phyloP scores from a whole-genome alignment of 2,888 invertebrate species.

The Loripinus fragilis region DNA sequence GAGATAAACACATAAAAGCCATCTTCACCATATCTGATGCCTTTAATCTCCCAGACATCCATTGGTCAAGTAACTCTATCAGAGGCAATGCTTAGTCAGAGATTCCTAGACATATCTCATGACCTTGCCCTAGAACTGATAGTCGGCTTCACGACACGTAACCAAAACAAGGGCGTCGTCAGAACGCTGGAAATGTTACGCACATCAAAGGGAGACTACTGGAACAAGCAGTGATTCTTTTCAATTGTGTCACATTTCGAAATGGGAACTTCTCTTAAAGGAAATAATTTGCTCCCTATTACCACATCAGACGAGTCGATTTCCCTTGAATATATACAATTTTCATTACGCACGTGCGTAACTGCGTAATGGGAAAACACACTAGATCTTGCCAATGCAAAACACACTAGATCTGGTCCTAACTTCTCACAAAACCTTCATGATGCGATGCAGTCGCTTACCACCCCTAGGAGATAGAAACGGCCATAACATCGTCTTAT shows the following conservation, averaged over 20 bases:
- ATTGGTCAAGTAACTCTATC: slow-evolving; percentile 30
- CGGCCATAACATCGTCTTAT: slow-evolving; percentile 28
- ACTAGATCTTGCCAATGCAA: too few relatives aligned
- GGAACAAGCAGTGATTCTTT: slow-evolving; percentile 3
- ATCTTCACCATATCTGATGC: slow-evolving; percentile 11
- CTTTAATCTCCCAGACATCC: too few relatives aligned
- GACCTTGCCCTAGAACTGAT: slow-evolving; percentile 24
- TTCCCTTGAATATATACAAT: too few relatives aligned
- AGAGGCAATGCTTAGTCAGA: slow-evolving; percentile 26
- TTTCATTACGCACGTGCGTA: too few relatives aligned
- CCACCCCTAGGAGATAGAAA: slow-evolving; percentile 21
- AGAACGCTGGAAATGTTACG: too few relatives aligned
- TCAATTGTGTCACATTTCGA: too few relatives aligned
- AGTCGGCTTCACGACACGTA: slow-evolving; percentile 31
- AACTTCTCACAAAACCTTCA: slow-evolving; percentile 17
- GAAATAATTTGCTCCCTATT: too few relatives aligned
- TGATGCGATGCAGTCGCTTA: slow-evolving; percentile 21
- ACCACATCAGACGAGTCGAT: too few relatives aligned
- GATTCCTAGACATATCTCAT: slow-evolving; percentile 24
- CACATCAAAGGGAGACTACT: too few relatives aligned
- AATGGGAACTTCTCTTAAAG: too few relatives aligned
- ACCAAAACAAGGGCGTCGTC: too few relatives aligned
- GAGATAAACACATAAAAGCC: background rate
- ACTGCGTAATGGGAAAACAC: too few relatives aligned
- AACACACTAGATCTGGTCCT: background rate